Conservation (phyloP, 2,797 vertebrate genomes). For the Xenentodon cancila region DNA sequence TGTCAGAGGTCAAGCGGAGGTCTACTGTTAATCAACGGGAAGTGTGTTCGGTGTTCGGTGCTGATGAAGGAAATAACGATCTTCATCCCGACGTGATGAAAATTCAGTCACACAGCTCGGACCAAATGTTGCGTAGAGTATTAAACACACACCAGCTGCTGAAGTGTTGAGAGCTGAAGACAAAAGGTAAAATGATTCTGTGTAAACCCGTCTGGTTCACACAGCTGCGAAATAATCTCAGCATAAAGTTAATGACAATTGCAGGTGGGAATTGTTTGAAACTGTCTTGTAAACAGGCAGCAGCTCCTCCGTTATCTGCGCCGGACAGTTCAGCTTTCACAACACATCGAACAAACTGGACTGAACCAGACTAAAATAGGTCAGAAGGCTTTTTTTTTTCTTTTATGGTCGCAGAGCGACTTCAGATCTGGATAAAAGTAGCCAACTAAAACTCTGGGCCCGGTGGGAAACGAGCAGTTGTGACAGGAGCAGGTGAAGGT, state of each 20-base stretch:
- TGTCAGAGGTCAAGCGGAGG: background rate
- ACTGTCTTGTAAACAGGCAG: slow-evolving; percentile 13
- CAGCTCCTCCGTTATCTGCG: slow-evolving; percentile 11
- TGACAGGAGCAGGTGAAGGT: slow-evolving; percentile 46
- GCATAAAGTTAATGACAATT: too few relatives aligned
- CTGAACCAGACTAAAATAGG: slow-evolving; percentile 22
- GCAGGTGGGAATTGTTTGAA: background rate
- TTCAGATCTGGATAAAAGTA: background rate
- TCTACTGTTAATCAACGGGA: too few relatives aligned
- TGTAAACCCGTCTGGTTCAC: background rate
- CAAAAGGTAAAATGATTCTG: too few relatives aligned
- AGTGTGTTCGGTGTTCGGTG: too few relatives aligned
- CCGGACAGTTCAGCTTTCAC: slow-evolving; percentile 6
- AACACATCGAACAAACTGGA: slow-evolving; percentile 25
- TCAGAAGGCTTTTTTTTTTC: background rate
- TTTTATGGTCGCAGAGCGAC: background rate
- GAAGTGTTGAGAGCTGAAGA: background rate
- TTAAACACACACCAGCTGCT: background rate
- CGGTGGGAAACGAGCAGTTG: slow-evolving; percentile 65
- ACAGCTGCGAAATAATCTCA: too few relatives aligned
- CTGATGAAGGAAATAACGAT: too few relatives aligned
- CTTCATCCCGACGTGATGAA: too few relatives aligned
- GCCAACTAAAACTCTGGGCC: background rate
- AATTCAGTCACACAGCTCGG: background rate
- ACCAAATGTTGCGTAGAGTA: background rate